A percentile compares a stretch with the other conserved stretches of the same genome.
Evolutionary conservation across 2,888 invertebrate species (phyloP).

Genomic region (Allygus modestus): DNA sequence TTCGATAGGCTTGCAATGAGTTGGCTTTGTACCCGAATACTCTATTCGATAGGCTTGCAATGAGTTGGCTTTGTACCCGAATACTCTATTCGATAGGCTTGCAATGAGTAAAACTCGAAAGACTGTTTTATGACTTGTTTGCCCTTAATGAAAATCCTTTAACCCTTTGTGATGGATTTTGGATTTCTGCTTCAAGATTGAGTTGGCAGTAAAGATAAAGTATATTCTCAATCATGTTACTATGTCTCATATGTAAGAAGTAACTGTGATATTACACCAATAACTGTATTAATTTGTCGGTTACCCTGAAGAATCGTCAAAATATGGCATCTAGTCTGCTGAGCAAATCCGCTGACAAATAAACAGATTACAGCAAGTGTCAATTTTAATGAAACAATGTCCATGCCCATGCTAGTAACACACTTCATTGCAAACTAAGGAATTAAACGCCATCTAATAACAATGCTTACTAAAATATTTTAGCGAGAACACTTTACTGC

Average conservation of each 20-base stretch:
- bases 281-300: background rate
- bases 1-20: background rate
- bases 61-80: background rate
- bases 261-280: background rate
- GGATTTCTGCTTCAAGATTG: background rate
- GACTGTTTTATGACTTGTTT: background rate
- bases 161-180: background rate
- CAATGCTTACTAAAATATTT: constrained; percentile 27
- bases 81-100: background rate
- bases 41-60: background rate
- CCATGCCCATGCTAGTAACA: background rate
- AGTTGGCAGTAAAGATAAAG: background rate
- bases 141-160: background rate
- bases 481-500: constrained; percentile 14
- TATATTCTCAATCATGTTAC: background rate
- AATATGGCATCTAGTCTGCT: background rate
- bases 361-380: constrained; percentile 36
- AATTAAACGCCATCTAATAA: constrained; percentile 1
- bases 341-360: background rate
- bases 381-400: constrained; percentile 23
- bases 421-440: constrained; percentile 10
- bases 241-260: background rate
- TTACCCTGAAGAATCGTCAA: background rate
- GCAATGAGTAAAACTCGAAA: background rate
- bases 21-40: background rate